Evolutionary conservation across 2,888 invertebrate genomes (phyloP), one percentile per base, ranked within the genome.

Genomic region (Synergus japonicus): DNA sequence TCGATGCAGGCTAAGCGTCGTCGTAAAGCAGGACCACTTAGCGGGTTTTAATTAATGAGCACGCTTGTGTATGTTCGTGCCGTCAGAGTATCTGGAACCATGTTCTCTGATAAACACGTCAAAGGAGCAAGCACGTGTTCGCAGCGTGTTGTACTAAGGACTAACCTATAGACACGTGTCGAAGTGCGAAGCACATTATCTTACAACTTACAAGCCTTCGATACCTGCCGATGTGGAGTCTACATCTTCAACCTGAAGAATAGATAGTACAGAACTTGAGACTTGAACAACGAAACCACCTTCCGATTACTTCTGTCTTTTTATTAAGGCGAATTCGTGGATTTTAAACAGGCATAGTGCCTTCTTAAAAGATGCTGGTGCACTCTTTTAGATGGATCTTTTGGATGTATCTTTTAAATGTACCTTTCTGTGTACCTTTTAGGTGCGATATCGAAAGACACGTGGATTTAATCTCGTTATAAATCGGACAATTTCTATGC

Each of bases 161-260:
- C 85, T 84, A 83, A 85, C 81, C 82, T 66, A 64, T 81, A 83
- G 82, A 86, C 87, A 88, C 87, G 84, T 87, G 88, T 87, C 85
- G 83, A 82, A 82, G 84, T 80, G 83, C 80, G 82, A 84, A 80
- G 82, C 83, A 86, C 83, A 88, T 88, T 86, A 88, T 87, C 85
- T 87, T 88, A 86, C 86, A 86, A 85, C 85, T 86, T 88, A 86
- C 87, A 86, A 85, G 83, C 83, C 81, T 88, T 87, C 88, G 86
- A 88, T 84, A 85, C 80, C 84, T 86, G 85, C 85, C 87, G 84
- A 87, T 87, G 85, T 85, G 83, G 83, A 85, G 84, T 85, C 86
- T 85, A 85, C 84, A 85, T 84, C 82, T 58, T 67, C 22, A 63
- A 29, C 22, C 63, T 63, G 63, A 12, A 63, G 12, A 63, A 22